phyloP scores from a whole-genome alignment of 2,888 invertebrate species.

The Esperia sulphurella region DNA sequence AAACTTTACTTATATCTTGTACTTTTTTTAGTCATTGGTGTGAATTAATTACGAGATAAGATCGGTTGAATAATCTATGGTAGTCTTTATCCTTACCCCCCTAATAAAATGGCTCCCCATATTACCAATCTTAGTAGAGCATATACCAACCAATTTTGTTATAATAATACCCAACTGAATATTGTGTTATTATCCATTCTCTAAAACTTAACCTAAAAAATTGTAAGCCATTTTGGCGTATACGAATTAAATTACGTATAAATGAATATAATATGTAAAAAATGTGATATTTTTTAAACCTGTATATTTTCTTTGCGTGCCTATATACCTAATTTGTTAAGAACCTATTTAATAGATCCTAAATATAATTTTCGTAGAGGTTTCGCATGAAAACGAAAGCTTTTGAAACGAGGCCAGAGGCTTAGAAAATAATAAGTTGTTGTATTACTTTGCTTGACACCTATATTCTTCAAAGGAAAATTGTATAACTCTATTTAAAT shows the following conservation, averaged over 20 bases:
- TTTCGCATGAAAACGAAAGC: constrained; percentile 74
- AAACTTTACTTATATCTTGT: too few relatives aligned
- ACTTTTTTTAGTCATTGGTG: too few relatives aligned
- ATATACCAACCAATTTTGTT: too few relatives aligned
- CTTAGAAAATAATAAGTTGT: constrained; percentile 21
- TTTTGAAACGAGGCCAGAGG: constrained; percentile 24
- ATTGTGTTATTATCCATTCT: too few relatives aligned
- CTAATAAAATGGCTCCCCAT: not conserved
- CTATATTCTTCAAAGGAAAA: not conserved
- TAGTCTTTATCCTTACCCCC: too few relatives aligned
- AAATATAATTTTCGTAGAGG: constrained; percentile 65
- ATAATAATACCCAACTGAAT: too few relatives aligned
- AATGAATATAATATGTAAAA: not conserved
- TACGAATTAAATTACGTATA: too few relatives aligned
- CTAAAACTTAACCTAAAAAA: too few relatives aligned
- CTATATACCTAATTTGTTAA: constrained; percentile 39
- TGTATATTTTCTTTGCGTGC: constrained; percentile 38
- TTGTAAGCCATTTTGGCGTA: too few relatives aligned
- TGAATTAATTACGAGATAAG: too few relatives aligned
- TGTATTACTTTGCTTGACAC: constrained; percentile 5
- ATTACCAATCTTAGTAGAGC: too few relatives aligned
- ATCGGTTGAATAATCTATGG: too few relatives aligned
- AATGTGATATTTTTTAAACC: constrained; percentile 6
- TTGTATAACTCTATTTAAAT: not conserved
- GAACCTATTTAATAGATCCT: constrained; percentile 55